phyloP scores from a whole-genome alignment of 2,797 vertebrate species.

The Chiloscyllium punctatum region DNA sequence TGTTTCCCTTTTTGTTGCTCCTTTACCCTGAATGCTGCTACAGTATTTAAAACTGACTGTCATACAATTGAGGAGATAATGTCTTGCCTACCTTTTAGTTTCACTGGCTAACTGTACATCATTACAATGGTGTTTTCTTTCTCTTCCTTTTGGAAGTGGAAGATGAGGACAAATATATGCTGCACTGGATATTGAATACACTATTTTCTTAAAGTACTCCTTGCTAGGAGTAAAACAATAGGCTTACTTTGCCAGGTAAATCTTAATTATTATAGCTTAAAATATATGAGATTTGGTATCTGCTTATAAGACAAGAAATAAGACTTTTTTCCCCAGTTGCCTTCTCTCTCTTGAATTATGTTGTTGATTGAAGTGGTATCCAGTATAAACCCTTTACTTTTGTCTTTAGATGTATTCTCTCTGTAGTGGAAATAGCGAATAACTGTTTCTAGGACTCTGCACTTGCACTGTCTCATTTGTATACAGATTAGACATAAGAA shows the following conservation, averaged over 20 bases:
- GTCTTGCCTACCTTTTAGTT: neutral
- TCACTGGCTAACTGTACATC: neutral
- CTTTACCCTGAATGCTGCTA: neutral
- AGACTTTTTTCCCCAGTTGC: neutral
- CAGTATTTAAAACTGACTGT: neutral
- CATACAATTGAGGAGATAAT: neutral
- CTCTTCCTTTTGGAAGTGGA: neutral
- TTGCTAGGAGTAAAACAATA: neutral
- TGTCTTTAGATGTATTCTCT: neutral
- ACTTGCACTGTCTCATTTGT: neutral
- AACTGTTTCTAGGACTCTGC: neutral
- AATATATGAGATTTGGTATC: neutral
- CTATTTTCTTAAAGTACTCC: neutral
- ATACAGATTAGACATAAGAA: neutral
- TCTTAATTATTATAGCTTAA: neutral
- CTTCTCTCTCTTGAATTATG: neutral
- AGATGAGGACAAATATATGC: neutral
- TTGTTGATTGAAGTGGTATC: neutral
- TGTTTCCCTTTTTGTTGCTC: neutral
- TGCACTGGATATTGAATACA: neutral
- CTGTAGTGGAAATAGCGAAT: neutral
- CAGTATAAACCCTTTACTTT: neutral
- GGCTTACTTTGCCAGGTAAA: neutral
- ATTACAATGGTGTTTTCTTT: neutral
- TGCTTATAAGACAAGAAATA: neutral